These are phyloP conservation scores for Odontophorus gujanensis DNA, from an alignment of 2,113 vertebrate species.

Conservation along the genomic window DNA sequence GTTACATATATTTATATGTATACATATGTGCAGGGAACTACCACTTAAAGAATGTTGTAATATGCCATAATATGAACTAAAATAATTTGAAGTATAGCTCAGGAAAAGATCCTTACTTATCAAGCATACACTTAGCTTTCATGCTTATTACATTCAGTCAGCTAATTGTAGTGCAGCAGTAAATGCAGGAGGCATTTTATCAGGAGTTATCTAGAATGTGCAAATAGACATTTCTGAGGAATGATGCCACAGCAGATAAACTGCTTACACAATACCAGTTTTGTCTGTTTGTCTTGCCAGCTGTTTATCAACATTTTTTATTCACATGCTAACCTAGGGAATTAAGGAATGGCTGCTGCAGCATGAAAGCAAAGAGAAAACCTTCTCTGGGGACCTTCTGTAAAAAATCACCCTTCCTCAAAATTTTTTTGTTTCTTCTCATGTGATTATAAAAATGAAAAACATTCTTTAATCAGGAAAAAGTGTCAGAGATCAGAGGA, in stretches of 20 bases:
- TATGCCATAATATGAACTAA: background rate
- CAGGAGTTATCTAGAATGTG: background rate
- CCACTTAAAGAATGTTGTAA: background rate
- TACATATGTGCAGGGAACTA: background rate
- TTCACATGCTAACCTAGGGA: background rate
- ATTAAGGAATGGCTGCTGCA: background rate
- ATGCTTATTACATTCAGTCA: background rate
- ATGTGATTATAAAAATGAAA: background rate
- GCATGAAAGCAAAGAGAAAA: background rate
- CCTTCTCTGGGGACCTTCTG: background rate
- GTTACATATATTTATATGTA: background rate
- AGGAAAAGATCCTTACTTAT: constrained; percentile 16
- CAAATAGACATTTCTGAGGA: background rate
- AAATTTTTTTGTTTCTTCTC: background rate
- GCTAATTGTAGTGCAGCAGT: background rate
- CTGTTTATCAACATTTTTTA: constrained; percentile 24
- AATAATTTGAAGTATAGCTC: background rate
- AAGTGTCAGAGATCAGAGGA: background rate
- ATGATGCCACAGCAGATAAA: background rate
- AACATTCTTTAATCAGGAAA: background rate
- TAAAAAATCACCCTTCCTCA: background rate
- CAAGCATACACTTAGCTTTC: background rate
- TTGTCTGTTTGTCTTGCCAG: background rate
- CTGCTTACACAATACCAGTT: background rate
- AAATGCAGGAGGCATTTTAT: background rate